Percentiles rank a stretch among this genome's conserved stretches.
Evolutionary conservation across 2,113 vertebrate genomes (phyloP).

Genomic region (Jaculus jaculus): DNA sequence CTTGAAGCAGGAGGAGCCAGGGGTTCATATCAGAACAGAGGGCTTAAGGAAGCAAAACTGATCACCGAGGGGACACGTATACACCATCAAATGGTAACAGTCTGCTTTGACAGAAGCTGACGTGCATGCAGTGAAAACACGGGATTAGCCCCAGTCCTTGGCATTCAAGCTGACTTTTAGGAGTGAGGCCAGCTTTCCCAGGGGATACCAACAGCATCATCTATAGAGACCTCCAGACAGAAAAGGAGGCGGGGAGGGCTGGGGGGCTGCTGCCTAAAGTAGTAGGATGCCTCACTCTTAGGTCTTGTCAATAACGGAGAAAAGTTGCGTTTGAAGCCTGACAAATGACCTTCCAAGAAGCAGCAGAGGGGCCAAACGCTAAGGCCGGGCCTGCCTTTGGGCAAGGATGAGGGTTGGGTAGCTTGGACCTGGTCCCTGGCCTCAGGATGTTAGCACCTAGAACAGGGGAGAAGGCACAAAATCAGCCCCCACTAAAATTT

Average conservation of each 20-base stretch:
- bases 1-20: not conserved
- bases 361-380: not conserved
- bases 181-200: not conserved
- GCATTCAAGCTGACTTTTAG: not conserved
- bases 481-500: no score
- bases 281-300: rapidly evolving
- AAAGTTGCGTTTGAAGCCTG: not conserved
- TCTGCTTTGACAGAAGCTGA: not conserved
- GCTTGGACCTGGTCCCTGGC: not conserved
- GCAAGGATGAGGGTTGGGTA: not conserved
- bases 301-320: not conserved
- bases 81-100: not conserved
- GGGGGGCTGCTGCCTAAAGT: rapidly evolving
- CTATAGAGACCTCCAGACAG: no score
- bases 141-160: not conserved
- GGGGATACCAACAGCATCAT: not conserved
- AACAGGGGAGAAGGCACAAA: not conserved
- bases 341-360: not conserved
- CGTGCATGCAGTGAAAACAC: not conserved
- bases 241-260: not conserved
- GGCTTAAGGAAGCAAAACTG: not conserved
- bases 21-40: not conserved
- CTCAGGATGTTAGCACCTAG: not conserved
- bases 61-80: not conserved
- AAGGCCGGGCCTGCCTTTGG: not conserved